Conservation (phyloP, 2,888 invertebrate genomes). For the Cylindroiulus punctatus region DNA sequence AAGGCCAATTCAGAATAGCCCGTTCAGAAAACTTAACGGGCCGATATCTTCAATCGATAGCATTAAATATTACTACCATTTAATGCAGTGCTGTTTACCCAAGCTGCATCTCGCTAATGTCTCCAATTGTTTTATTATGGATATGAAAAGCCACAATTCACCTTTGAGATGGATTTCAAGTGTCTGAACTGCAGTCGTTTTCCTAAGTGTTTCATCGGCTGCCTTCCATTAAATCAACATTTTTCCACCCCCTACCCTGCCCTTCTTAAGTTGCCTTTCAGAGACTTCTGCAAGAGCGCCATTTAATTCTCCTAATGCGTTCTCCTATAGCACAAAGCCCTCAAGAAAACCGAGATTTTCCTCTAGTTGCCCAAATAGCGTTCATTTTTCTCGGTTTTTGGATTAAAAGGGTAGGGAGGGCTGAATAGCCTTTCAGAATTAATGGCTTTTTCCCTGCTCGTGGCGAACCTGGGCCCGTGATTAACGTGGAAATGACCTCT, state of each 20-base stretch:
- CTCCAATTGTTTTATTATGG: not conserved
- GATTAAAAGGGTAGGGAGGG: not conserved
- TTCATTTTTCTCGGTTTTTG: not conserved
- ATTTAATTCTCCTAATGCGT: constrained; percentile 11
- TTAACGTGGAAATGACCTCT: not conserved
- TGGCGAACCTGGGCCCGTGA: not conserved
- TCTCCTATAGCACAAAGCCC: not conserved
- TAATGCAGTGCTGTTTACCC: not conserved
- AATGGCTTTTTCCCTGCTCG: not conserved
- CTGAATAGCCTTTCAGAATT: not conserved
- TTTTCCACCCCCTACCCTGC: not conserved
- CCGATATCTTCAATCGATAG: not conserved
- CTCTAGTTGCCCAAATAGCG: not conserved
- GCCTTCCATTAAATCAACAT: constrained; percentile 25
- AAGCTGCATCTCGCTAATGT: not conserved
- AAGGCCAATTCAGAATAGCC: not conserved
- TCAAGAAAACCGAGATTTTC: not conserved
- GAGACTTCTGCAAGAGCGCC: not conserved
- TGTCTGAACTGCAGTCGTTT: not conserved
- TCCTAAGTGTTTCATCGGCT: constrained; percentile 26
- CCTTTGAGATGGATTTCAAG: not conserved
- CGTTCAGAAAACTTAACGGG: not conserved
- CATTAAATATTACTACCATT: not conserved
- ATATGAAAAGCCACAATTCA: constrained; percentile 4
- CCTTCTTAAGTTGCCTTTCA: not conserved